These are phyloP conservation scores for Geotrupes spiniger DNA, from an alignment of 2,888 invertebrate genomes.

Conservation along the genomic window DNA sequence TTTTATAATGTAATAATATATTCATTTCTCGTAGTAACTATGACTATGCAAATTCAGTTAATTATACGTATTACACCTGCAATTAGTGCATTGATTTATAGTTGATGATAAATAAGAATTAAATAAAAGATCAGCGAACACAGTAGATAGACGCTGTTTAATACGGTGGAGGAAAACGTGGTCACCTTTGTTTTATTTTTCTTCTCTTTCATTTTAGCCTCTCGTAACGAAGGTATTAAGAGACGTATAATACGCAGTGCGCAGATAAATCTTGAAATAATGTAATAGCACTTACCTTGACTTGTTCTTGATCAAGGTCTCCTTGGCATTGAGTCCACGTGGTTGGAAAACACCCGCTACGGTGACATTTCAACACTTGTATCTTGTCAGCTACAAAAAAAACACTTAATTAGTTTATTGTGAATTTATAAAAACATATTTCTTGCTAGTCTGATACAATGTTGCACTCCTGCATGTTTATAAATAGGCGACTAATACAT, in stretches of 20 bases:
- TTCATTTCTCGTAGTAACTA: constrained; percentile 22
- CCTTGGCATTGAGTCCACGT: constrained; percentile 31
- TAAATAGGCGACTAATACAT: too few species aligned
- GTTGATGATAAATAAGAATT: constrained; percentile 15
- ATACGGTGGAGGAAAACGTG: too few species aligned
- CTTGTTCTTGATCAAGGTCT: constrained; percentile 36
- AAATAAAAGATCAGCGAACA: constrained; percentile 7
- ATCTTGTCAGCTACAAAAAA: not conserved
- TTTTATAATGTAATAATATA: constrained; percentile 17
- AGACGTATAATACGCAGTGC: constrained; percentile 20
- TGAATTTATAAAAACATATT: too few species aligned
- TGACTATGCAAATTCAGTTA: constrained; percentile 27
- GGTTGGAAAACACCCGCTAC: constrained; percentile 28
- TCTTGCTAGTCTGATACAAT: too few species aligned
- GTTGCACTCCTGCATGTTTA: too few species aligned
- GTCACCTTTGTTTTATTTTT: not conserved
- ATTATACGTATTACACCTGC: constrained; percentile 27
- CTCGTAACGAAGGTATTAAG: constrained; percentile 2
- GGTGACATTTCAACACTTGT: constrained; percentile 24
- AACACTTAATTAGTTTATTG: not conserved
- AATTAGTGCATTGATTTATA: constrained; percentile 27
- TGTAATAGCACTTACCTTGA: constrained; percentile 30
- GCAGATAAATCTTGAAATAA: constrained; percentile 30
- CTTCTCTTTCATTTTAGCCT: not conserved
- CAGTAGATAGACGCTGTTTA: not conserved